Evolutionary conservation across 2,888 invertebrate species (phyloP).

Genomic region (Carcina quercana): DNA sequence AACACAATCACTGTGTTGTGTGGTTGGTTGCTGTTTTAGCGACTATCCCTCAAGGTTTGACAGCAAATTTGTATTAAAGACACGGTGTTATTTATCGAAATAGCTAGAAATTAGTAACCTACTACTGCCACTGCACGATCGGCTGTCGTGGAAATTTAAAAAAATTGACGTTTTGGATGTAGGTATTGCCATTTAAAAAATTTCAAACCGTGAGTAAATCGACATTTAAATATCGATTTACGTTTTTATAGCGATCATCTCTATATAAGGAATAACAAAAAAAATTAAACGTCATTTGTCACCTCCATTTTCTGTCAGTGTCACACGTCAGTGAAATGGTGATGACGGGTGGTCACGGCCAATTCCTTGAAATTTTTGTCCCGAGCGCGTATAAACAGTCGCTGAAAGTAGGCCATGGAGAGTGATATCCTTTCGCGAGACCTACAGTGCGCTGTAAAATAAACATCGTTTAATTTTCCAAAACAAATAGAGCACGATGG

Average conservation of each 20-base stretch:
- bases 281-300: no score
- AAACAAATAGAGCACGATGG: constrained; percentile 46
- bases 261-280: no score
- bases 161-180: not conserved
- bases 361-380: constrained; percentile 17
- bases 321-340: not conserved
- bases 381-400: constrained; percentile 41
- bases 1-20: not conserved
- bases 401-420: constrained; percentile 51
- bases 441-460: constrained; percentile 26
- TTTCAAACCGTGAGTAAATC: no score
- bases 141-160: constrained; percentile 1
- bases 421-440: constrained; percentile 27
- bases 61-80: no score
- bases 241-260: no score
- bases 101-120: no score
- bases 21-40: no score
- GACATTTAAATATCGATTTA: no score
- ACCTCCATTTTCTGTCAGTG: not conserved
- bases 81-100: no score
- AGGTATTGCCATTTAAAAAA: not conserved
- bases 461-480: constrained; percentile 31
- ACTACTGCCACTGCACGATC: not conserved
- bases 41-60: no score
- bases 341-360: constrained; percentile 16